Evolutionary conservation across 2,113 vertebrate species (phyloP), one percentile per base, ranked within the genome.

Genomic region (Neogale vison): DNA sequence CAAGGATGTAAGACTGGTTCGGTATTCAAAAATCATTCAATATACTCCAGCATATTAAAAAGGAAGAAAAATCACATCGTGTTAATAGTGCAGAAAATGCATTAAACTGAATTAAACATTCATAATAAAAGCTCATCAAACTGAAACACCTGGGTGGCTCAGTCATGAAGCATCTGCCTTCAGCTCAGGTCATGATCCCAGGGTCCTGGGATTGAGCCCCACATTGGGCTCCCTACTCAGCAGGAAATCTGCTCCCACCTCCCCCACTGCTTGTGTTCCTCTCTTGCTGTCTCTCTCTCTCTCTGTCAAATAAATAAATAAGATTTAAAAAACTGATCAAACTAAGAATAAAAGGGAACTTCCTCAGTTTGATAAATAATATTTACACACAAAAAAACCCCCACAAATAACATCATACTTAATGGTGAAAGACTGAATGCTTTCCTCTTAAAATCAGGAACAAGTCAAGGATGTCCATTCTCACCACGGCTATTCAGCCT

Each of bases 21-120:
- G n/a, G 7, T 57, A 93, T 93, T 92, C 31, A 92, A 88, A 93
- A 95, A 29, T 45, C 47, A 85, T 29, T 67, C 15, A n/a, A 26
- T 55, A 17, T 93, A 90, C 14, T 59, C 34, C 9, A 85, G 15
- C 57, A 61, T 81, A 63, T 87, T 87, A 67, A 95, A 96, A 84
- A 85, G 15, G 45, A 88, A 93, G 42, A 94, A 95, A 96, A 91
- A 61, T 93, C 61, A 63, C 29, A 65, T 76, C 50, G 31, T 57
- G 15, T 59, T 72, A 86, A 63, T 84, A 88, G 63, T 93, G 57
- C 20, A 91, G 4, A 82, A 72, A 86, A 57, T 50, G 8, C 23
- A 71, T 80, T 95, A 85, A 93, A 76, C 42, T 76, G 72, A 29
- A 85, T 65, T 85, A 92, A 97, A 82, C 42, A 92, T 47, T 87